Conservation (phyloP, 2,797 vertebrate species). For the Bryconaethiops microstoma region DNA sequence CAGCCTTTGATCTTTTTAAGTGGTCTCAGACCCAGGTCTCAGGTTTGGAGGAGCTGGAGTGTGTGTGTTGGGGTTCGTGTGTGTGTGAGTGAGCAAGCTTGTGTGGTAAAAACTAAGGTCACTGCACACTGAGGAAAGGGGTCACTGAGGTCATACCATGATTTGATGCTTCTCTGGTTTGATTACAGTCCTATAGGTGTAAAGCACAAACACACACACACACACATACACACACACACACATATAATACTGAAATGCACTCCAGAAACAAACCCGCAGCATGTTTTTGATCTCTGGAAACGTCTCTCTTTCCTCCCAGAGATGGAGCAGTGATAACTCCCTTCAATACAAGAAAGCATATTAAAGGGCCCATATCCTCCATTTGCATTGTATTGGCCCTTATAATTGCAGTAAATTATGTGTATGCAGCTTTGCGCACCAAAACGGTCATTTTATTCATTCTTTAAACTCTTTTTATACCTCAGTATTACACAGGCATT, state of each 20-base stretch:
- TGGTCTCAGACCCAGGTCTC: conserved; percentile 29
- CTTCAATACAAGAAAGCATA: no score
- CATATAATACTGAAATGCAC: neutral
- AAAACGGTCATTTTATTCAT: no score
- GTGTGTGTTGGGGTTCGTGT: neutral
- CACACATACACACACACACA: neutral
- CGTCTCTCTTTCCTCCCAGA: neutral
- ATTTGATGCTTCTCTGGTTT: conserved; percentile 7
- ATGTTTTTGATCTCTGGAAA: neutral
- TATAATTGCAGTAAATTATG: no score
- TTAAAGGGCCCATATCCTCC: no score
- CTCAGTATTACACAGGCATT: no score
- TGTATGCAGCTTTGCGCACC: no score
- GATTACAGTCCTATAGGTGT: conserved; percentile 16
- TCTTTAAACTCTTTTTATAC: no score
- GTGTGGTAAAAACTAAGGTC: conserved; percentile 17
- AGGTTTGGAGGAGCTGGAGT: conserved; percentile 19
- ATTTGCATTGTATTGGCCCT: no score
- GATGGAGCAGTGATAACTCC: neutral
- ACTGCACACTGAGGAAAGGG: conserved; percentile 10
- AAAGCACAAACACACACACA: neutral
- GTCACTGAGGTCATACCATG: conserved; percentile 30
- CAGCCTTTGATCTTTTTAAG: conserved; percentile 55
- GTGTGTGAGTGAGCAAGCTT: conserved; percentile 14
- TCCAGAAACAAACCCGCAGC: neutral